These are phyloP conservation scores for Drosophila pseudoobscura DNA, from an alignment of 1,140 invertebrate genomes.

Conservation along the genomic window DNA sequence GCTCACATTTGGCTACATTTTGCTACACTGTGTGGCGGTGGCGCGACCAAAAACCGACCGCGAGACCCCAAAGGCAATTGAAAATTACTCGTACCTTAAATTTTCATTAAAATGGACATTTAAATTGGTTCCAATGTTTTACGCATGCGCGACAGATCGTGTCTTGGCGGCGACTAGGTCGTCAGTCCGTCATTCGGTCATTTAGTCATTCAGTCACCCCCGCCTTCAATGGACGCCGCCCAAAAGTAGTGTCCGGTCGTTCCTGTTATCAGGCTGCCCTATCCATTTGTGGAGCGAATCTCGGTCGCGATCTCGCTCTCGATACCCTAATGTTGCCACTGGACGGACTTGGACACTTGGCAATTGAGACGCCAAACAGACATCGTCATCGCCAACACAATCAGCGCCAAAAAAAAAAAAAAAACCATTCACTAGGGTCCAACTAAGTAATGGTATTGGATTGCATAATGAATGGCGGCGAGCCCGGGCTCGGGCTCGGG, in stretches of 20 bases:
- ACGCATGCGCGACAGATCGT: constrained; percentile 61
- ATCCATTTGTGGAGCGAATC: constrained; percentile 41
- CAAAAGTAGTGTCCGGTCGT: neutral
- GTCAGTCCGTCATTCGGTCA: no score
- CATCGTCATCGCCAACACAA: constrained; percentile 55
- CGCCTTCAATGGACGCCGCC: constrained; percentile 11
- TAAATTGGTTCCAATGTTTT: constrained; percentile 64
- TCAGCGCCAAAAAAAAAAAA: constrained; percentile 24
- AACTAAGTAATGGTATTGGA: constrained; percentile 44
- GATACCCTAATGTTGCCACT: constrained; percentile 21
- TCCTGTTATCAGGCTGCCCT: constrained; percentile 25
- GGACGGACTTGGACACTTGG: constrained; percentile 11
- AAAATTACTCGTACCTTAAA: constrained; percentile 74
- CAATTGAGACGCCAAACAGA: constrained; percentile 66
- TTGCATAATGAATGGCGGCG: constrained; percentile 58
- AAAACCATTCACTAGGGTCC: constrained; percentile 68
- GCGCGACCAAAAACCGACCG: constrained; percentile 29
- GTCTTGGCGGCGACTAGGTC: constrained; percentile 13
- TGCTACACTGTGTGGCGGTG: constrained; percentile 56
- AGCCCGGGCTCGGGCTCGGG: no score
- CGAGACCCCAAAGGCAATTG: constrained; percentile 52
- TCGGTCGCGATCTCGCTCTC: constrained; percentile 14
- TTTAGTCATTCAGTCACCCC: constrained; percentile 20
- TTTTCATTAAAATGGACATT: constrained; percentile 73
- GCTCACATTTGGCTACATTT: constrained; percentile 61